Evolutionary conservation across 2,888 invertebrate species (phyloP).

Genomic region (Drosophila macrospina): DNA sequence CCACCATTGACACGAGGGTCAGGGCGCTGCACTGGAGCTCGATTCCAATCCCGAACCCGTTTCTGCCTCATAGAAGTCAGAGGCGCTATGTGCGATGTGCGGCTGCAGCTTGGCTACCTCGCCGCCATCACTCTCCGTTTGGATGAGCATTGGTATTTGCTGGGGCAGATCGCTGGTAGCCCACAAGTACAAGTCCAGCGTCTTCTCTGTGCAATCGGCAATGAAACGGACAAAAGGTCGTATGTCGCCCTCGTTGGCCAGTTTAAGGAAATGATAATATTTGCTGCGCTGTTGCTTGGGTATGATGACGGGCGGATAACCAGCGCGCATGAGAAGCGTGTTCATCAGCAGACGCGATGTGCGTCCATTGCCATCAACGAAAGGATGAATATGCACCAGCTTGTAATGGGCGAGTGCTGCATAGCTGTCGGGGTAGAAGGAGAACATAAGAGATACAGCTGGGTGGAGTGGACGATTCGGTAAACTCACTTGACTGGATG

Average conservation of each 20-base stretch:
- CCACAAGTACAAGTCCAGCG: conserved; percentile 94
- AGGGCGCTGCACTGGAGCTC: conserved; percentile 37
- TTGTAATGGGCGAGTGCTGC: conserved; percentile 99
- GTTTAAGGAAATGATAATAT: conserved; percentile 95
- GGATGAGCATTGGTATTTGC: conserved; percentile 89
- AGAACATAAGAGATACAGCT: background rate
- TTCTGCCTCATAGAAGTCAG: conserved; percentile 36
- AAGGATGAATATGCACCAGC: conserved; percentile 98
- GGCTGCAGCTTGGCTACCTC: conserved; percentile 67
- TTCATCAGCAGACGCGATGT: conserved; percentile 98
- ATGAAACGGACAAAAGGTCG: conserved; percentile 98
- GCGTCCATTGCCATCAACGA: conserved; percentile 98
- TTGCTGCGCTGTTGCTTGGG: conserved; percentile 93
- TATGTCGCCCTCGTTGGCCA: conserved; percentile 97
- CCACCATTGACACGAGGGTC: conserved; percentile 12
- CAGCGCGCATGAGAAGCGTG: conserved; percentile 96
- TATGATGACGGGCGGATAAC: conserved; percentile 98
- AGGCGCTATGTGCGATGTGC: conserved; percentile 30
- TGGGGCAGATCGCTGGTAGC: conserved; percentile 91
- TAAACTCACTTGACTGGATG: conserved; percentile 92
- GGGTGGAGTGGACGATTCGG: too few relatives aligned
- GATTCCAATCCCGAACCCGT: conserved; percentile 60
- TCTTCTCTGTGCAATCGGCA: conserved; percentile 95
- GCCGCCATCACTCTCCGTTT: conserved; percentile 79
- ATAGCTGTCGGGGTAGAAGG: conserved; percentile 87